Evolutionary conservation across 2,113 vertebrate genomes (phyloP), one percentile per base, ranked within the genome.

Genomic region (Ciconia maguari): DNA sequence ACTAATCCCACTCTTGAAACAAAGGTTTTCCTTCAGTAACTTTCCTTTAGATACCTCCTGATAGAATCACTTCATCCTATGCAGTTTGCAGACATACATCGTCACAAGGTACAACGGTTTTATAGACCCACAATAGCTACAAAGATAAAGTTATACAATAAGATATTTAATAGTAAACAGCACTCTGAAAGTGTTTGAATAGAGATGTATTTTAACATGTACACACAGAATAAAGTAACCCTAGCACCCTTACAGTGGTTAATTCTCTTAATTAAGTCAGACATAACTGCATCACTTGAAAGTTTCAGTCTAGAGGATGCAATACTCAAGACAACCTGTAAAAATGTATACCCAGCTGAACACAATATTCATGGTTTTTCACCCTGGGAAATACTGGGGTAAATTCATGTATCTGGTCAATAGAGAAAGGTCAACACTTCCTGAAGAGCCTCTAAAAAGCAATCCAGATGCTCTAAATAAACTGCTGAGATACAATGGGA

Each of bases 401-500:
- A 72, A 91, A 95, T 61, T 91, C 64, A 19, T 4, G 1, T 57
- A 60, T 83, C 49, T 93, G 80, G 87, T 97, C 83, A 94, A 81
- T 41, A 87, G 29, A 79, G 72, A 90, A 95, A 96, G 87, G 96
- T 96, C 95, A 97, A 12, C 72, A 25, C 51, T 52, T 91, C 83
- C 89, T 84, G 72, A 89, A 89, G 77, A 89, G 89, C 64, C 69
- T 95, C 83, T 87, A 62, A 87, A 96, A 93, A 83, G 72, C 83
- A 94, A 93, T 91, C 68, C 76, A 87, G 72, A 89, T 0, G 5
- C 46, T 91, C 71, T 84, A 77, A 95, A 93, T 93, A 94, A 94
- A 93, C 46, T 77, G 60, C 84, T 89, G 92, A 95, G 89, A 92
- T 86, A 95, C 94, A 96, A 89, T 36, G 55, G 69, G 51, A 97